Conservation (phyloP, 2,797 vertebrate species). For the Microtus agrestis region DNA sequence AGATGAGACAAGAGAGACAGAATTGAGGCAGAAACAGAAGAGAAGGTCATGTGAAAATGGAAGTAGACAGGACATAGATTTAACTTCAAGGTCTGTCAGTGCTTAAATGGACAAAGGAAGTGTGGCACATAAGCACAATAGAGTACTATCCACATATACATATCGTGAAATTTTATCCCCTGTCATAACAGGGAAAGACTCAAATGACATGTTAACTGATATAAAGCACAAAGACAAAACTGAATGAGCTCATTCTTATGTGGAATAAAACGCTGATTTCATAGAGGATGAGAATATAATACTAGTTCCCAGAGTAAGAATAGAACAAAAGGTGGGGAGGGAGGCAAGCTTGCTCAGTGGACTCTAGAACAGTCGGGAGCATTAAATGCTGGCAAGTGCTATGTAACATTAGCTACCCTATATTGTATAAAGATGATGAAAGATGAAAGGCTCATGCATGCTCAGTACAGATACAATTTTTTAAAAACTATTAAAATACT, state of each 20-base stretch:
- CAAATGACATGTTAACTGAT: not conserved
- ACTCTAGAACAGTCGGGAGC: not conserved
- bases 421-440: not conserved
- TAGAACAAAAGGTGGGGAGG: not conserved
- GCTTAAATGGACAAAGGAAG: not conserved
- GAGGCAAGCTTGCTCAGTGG: not conserved
- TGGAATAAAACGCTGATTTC: not conserved
- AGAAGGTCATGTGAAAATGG: not conserved
- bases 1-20: not conserved
- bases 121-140: not conserved
- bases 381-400: not conserved
- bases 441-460: not conserved
- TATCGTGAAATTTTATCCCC: not conserved
- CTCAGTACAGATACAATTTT: not conserved
- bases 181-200: not conserved
- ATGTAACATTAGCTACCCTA: too few species aligned
- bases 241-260: not conserved
- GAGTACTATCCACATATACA: not conserved
- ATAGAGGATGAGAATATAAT: not conserved
- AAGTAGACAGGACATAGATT: not conserved
- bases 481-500: not conserved
- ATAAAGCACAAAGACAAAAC: not conserved
- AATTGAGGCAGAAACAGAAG: not conserved
- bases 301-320: not conserved
- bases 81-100: not conserved